Conservation (phyloP, 2,113 vertebrate species). For the Symphodus melops region DNA sequence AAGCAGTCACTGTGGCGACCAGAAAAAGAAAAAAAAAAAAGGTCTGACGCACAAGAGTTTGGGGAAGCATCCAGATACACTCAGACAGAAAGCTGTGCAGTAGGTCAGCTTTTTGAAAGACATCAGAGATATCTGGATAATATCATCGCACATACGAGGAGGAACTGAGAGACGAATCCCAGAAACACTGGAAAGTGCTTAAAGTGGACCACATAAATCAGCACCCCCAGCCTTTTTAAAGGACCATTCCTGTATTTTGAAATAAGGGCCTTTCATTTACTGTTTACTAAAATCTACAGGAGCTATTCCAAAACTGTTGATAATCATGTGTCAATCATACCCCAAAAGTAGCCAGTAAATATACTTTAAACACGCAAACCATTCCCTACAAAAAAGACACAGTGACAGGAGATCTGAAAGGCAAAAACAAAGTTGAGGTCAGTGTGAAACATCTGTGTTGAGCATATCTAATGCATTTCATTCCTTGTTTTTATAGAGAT, state of each 20-base stretch:
- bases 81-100: constrained; percentile 17
- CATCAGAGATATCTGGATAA: constrained; percentile 39
- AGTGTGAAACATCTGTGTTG: constrained; percentile 17
- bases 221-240: constrained; percentile 12
- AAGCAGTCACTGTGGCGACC: constrained; percentile 53
- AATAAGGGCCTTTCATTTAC: background rate
- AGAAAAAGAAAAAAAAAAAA: constrained; percentile 7
- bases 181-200: constrained; percentile 55
- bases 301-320: no score
- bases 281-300: no score
- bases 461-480: constrained; percentile 21
- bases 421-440: constrained; percentile 9
- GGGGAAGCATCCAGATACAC: constrained; percentile 23
- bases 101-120: constrained; percentile 33
- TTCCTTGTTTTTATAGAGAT: constrained; percentile 43
- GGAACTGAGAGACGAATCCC: constrained; percentile 20
- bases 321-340: no score
- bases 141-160: constrained; percentile 36
- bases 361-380: constrained; percentile 34
- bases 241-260: background rate
- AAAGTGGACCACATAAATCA: constrained; percentile 59
- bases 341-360: no score
- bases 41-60: constrained; percentile 29
- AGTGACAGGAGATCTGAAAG: constrained; percentile 34
- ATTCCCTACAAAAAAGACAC: constrained; percentile 58